These are phyloP conservation scores for Anolis apletophallus DNA, from an alignment of 2,797 vertebrate species.

Conservation along the genomic window DNA sequence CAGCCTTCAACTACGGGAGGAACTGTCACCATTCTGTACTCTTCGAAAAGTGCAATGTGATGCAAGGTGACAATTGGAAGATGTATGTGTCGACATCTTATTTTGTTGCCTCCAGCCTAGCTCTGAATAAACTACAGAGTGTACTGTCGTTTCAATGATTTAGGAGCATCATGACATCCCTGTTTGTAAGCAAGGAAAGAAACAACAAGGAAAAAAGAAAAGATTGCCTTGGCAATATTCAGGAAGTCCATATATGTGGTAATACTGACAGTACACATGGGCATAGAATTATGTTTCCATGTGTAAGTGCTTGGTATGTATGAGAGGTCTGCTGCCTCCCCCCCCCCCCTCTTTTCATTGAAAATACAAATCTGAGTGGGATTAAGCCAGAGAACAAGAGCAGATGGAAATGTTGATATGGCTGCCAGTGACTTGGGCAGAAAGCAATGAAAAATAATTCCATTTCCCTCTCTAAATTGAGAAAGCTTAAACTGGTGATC, in stretches of 20 bases:
- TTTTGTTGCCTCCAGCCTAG: constrained; percentile 56
- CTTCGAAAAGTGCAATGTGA: constrained; percentile 33
- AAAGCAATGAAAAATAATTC: constrained; percentile 74
- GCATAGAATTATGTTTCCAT: not conserved
- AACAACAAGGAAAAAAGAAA: not conserved
- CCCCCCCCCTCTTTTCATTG: not conserved
- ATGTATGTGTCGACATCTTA: constrained; percentile 47
- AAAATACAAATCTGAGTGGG: constrained; percentile 68
- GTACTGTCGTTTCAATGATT: constrained; percentile 58
- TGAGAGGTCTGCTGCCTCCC: not conserved
- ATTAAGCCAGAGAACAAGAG: constrained; percentile 69
- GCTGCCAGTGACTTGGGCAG: constrained; percentile 73
- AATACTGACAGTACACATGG: not conserved
- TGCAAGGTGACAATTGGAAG: constrained; percentile 60
- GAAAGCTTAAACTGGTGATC: constrained; percentile 72
- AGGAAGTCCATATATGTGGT: constrained; percentile 40
- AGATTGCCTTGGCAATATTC: not conserved
- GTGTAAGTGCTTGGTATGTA: rapidly evolving
- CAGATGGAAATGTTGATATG: constrained; percentile 75
- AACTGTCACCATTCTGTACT: constrained; percentile 49
- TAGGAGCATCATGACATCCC: constrained; percentile 57
- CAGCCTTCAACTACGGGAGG: constrained; percentile 8
- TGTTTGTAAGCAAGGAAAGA: constrained; percentile 53
- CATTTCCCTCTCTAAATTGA: constrained; percentile 66
- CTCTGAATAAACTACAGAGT: constrained; percentile 56